Evolutionary conservation across 2,797 vertebrate genomes (phyloP).

Genomic region (Mus caroli): DNA sequence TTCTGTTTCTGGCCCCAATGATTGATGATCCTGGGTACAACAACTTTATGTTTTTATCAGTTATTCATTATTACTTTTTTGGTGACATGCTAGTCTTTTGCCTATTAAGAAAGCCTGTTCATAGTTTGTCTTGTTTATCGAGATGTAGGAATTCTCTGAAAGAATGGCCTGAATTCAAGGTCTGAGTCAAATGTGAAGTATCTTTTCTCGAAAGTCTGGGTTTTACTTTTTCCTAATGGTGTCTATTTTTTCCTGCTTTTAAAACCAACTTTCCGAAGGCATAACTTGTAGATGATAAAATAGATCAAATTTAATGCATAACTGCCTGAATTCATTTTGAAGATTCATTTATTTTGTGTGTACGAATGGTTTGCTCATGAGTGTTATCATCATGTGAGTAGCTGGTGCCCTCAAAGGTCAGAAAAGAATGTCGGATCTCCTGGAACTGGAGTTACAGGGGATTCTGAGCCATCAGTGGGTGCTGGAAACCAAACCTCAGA

Average conservation of each 20-base stretch:
- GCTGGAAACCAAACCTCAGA: not conserved
- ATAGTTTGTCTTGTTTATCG: not conserved
- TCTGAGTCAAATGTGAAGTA: not conserved
- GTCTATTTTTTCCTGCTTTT: not conserved
- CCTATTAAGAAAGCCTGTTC: not conserved
- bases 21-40: not conserved
- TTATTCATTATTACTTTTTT: not conserved
- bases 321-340: not conserved
- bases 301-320: not conserved
- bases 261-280: constrained; percentile 1
- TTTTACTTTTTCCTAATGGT: not conserved
- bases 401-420: not conserved
- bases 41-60: not conserved
- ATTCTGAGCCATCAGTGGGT: not conserved
- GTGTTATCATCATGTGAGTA: not conserved
- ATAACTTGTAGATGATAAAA: constrained; percentile 21
- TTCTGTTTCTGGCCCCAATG: not conserved
- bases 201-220: not conserved
- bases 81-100: not conserved
- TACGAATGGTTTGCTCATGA: not conserved
- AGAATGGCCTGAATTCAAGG: not conserved
- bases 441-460: not conserved
- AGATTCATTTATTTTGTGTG: not conserved
- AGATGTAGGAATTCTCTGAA: not conserved
- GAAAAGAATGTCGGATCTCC: not conserved